Evolutionary conservation across 2,113 vertebrate species (phyloP), one percentile per base, ranked within the genome.

Genomic region (Cottus gobio): DNA sequence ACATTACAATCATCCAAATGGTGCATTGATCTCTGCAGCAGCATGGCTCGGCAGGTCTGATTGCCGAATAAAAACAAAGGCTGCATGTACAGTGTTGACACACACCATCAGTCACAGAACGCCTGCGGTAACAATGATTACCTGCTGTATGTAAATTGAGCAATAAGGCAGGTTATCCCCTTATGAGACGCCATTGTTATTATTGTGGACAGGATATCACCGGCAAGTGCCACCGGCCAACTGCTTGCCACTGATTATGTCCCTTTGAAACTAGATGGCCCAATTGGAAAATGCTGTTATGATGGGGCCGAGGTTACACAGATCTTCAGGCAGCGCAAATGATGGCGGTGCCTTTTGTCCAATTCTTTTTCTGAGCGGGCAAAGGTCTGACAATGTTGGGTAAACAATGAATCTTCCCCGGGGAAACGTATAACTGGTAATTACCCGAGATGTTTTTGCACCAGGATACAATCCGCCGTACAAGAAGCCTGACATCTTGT

Each of bases 101-200:
- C 85, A 71, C 88, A 74, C 83, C 89, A 93, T 93, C 91, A 90
- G 89, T 92, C 92, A 91, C 62, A 75, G 70, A 84, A 70, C 77
- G 91, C 93, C 91, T 64, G 79, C 63, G 64, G 91, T 42, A 81
- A 74, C 70, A 62, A 72, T 62, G 85, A 92, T 90, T 89, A 91
- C 89, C 89, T 90, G 88, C 89, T 83, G 71, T 87, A 92, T 93
- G 90, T 92, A 92, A 91, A 92, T 72, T 75, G 89, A 88, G 87
- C 86, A 92, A 93, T 91, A 90, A 89, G 87, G 73, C 83, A 80
- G 77, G 88, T 91, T 86, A 88, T 85, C 87, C 86, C 76, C 83
- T 84, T 75, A 78, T 80, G 86, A 84, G 75, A 81, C 57, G 24
- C 26, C 9, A 30, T 66, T 75, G 80, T 89, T 90, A 92, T 91